phyloP scores from a whole-genome alignment of 1,140 invertebrate species.

The Aphaenogaster ashmeadi region DNA sequence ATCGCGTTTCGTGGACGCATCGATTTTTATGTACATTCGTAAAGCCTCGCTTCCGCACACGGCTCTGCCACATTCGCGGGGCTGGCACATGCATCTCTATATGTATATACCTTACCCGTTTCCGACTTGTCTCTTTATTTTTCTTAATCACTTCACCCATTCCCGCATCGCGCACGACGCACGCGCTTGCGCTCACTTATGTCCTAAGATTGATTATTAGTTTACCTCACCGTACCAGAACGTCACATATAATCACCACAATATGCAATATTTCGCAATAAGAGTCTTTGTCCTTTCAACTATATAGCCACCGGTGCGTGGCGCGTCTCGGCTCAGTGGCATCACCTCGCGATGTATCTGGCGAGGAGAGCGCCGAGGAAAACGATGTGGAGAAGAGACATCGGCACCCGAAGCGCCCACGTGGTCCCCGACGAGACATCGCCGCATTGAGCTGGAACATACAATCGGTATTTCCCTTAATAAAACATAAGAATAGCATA shows the following conservation, averaged over 20 bases:
- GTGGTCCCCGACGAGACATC: conserved; percentile 82
- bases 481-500: background rate
- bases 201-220: conserved; percentile 72
- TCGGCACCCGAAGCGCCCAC: conserved; percentile 79
- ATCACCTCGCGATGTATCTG: conserved; percentile 83
- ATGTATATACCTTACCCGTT: conserved; percentile 65
- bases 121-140: conserved; percentile 49
- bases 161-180: background rate
- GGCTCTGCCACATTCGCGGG: conserved; percentile 58
- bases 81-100: conserved; percentile 44
- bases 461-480: background rate
- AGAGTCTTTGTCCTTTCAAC: conserved; percentile 64
- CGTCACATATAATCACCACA: conserved; percentile 43
- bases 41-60: conserved; percentile 41
- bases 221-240: conserved; percentile 54
- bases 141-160: conserved; percentile 1
- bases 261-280: conserved; percentile 53
- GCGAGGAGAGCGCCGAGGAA: conserved; percentile 74
- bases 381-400: conserved; percentile 75
- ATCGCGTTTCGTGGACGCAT: conserved; percentile 52
- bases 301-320: conserved; percentile 74
- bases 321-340: conserved; percentile 76
- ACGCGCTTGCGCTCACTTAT: conserved; percentile 59
- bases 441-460: conserved; percentile 82
- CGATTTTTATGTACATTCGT: conserved; percentile 69